These are phyloP conservation scores for Acanthaster planci DNA, from an alignment of 35 echinoderm and acorn worm genomes.

Conservation along the genomic window DNA sequence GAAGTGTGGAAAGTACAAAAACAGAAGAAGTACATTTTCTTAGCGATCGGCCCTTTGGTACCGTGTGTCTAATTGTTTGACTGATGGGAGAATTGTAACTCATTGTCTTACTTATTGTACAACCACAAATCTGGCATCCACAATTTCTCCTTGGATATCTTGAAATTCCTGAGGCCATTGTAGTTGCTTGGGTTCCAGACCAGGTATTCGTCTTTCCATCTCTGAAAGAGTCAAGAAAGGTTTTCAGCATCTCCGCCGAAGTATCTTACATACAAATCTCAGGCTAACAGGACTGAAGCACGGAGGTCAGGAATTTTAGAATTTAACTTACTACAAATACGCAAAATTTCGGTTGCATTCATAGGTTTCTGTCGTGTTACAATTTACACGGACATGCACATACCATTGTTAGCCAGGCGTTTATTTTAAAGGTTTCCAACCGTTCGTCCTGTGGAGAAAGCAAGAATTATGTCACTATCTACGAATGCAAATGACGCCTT, in stretches of 20 bases:
- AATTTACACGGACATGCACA: neutral
- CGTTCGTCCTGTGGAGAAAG: conserved; percentile 81
- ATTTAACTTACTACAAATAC: no score
- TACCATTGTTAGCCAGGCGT: conserved; percentile 98
- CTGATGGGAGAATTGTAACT: neutral
- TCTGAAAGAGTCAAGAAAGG: conserved; percentile 25
- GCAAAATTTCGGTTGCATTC: no score
- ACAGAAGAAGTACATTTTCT: no score
- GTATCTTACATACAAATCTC: no score
- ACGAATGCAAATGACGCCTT: no score
- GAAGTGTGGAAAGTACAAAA: no score
- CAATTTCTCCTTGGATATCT: conserved; percentile 63
- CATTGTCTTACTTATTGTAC: conserved; percentile 91
- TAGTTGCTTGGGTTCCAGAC: conserved; percentile 81
- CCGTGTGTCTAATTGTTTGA: neutral
- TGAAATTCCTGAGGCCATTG: conserved; percentile 79
- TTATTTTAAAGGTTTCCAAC: conserved; percentile 88
- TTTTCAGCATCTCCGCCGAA: no score
- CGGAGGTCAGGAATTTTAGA: no score
- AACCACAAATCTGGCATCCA: conserved; percentile 99
- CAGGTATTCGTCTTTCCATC: conserved; percentile 84
- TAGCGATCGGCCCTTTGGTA: no score
- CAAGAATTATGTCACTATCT: neutral
- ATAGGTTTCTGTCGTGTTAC: no score
- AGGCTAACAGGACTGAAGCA: no score